Evolutionary conservation across 2,797 vertebrate genomes (phyloP), one percentile per base, ranked within the genome.

Genomic region (Melanotaenia boesemani): DNA sequence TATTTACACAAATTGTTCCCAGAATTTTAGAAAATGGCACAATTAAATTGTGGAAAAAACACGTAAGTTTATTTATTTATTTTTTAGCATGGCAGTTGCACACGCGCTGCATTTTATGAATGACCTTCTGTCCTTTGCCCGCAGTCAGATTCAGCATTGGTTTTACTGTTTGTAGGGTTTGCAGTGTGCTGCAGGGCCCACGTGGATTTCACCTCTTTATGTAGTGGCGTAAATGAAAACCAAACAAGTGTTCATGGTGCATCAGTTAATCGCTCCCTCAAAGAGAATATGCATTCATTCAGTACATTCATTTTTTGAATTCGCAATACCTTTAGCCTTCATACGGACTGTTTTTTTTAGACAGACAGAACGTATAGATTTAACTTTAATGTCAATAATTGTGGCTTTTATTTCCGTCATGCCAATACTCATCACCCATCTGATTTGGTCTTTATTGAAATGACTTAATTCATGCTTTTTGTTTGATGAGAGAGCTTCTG

Each of bases 161-260:
- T 41, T 41, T 41, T 15, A 5, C 16, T 18, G 18, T 48, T 48
- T 9, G 20, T 48, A 11, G 9, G 3, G 37, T 39, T 39, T 36
- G 2, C 10, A 20, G 26, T 30, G 16, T 12, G 62, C 62, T 34
- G 28, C 20, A 52, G 46, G 12, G 16, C 46, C 18, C 44, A 46
- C 18, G 4, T 20, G 8, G 20, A 22, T 24, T 22, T 52, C 24
- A 8, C 50, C 50, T 36, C 22, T 70, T 82, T 24, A 66, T 86
- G 81, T 73, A 72, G 69, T 20, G 28, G 39, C 63, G 60, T 28
- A 48, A 66, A 83, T 72, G 34, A 60, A 86, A 87, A 28, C 50
- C 56, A 50, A 71, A 59, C 59, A 30, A 56, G 48, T 30, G 13
- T 20, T n/a, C 13, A 26, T 1, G 11, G 15, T 44, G 3, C 50